Evolutionary conservation across 2,888 invertebrate species (phyloP).

Genomic region (Lomographa bimaculata): DNA sequence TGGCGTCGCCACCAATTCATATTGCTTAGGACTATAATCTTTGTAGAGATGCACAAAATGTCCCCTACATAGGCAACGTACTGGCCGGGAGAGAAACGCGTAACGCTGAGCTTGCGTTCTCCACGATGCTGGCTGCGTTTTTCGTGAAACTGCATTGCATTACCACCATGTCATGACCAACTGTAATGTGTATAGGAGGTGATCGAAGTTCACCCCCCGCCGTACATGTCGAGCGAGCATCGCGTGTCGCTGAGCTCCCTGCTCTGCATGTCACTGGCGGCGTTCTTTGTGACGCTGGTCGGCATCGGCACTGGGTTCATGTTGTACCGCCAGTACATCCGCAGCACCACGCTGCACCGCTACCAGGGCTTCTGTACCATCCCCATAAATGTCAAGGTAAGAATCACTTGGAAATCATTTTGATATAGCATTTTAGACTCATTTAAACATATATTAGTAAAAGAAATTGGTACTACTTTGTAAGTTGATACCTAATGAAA

Average conservation of each 20-base stretch:
- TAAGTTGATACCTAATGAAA: too few relatives aligned
- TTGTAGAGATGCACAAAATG: too few relatives aligned
- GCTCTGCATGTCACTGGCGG: slow-evolving; percentile 84
- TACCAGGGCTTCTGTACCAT: slow-evolving; percentile 88
- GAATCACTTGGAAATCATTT: background rate
- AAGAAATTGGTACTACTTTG: too few relatives aligned
- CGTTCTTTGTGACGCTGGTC: slow-evolving; percentile 87
- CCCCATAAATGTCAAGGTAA: slow-evolving; percentile 67
- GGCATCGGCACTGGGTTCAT: slow-evolving; percentile 89
- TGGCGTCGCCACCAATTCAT: too few relatives aligned
- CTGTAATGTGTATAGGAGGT: slow-evolving; percentile 47
- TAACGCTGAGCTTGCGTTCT: slow-evolving; percentile 55
- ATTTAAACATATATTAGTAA: too few relatives aligned
- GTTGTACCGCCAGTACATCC: slow-evolving; percentile 87
- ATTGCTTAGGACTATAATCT: too few relatives aligned
- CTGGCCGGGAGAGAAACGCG: slow-evolving; percentile 9
- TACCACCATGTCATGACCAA: too few relatives aligned
- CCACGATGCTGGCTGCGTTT: slow-evolving; percentile 86
- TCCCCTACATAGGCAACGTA: too few relatives aligned
- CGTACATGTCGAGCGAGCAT: slow-evolving; percentile 3
- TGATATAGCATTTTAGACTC: too few relatives aligned
- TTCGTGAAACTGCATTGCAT: slow-evolving; percentile 88
- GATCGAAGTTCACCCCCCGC: slow-evolving; percentile 65
- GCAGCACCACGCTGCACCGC: slow-evolving; percentile 76
- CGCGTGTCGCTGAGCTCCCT: slow-evolving; percentile 54